phyloP scores from a whole-genome alignment of 2,888 invertebrate genomes.

The Acleris emargana region DNA sequence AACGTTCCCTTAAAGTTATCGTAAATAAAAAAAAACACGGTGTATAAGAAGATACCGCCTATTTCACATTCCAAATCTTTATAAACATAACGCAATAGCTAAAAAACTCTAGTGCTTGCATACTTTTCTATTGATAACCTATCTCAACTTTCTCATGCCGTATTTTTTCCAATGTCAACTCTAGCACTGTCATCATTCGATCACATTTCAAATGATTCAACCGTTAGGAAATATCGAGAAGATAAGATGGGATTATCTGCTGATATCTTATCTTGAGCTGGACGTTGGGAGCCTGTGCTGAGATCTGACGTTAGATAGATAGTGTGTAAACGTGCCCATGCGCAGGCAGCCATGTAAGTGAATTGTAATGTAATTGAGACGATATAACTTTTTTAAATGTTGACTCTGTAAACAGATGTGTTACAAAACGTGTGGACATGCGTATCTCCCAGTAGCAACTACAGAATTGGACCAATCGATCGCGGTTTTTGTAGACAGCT shows the following conservation, averaged over 20 bases:
- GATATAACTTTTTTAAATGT: too few species aligned
- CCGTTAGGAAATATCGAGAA: not conserved
- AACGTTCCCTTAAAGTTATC: too few species aligned
- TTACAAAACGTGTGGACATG: too few species aligned
- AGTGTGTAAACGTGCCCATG: slow-evolving; percentile 28
- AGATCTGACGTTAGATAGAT: slow-evolving; percentile 18
- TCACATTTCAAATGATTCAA: not conserved
- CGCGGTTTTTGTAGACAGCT: too few species aligned
- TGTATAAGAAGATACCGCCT: too few species aligned
- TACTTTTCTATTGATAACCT: slow-evolving; percentile 26
- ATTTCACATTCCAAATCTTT: not conserved
- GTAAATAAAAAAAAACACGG: too few species aligned
- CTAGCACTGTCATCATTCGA: not conserved
- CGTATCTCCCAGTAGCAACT: too few species aligned
- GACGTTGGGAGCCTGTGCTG: slow-evolving; percentile 7
- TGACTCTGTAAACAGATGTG: too few species aligned
- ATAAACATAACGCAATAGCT: not conserved
- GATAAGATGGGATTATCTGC: slow-evolving; percentile 30
- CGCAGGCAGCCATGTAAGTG: slow-evolving; percentile 47
- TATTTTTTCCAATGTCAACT: not conserved
- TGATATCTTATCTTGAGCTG: slow-evolving; percentile 13
- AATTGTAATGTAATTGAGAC: not conserved
- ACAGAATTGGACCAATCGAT: too few species aligned
- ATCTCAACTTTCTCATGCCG: slow-evolving; percentile 30
- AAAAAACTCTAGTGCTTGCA: slow-evolving; percentile 6